Evolutionary conservation across 2,797 vertebrate species (phyloP).

Genomic region (Pygocentrus nattereri): DNA sequence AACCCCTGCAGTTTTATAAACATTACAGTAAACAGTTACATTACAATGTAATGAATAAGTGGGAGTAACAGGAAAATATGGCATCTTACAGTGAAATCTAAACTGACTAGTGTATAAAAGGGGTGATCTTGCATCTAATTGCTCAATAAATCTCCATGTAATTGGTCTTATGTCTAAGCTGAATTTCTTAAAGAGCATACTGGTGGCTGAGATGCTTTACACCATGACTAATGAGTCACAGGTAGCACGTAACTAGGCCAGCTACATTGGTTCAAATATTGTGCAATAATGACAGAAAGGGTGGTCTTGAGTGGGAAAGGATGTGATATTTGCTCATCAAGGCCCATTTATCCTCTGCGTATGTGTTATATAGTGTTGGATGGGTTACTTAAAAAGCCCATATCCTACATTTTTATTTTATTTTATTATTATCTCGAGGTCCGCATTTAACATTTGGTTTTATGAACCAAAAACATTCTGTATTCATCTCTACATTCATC

Average conservation of each 20-base stretch:
- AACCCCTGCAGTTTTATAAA: not conserved
- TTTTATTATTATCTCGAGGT: no score
- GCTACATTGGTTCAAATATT: not conserved
- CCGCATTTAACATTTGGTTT: no score
- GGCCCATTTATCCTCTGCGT: no score
- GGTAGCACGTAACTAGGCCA: not conserved
- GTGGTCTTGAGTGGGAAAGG: no score
- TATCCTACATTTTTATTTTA: no score
- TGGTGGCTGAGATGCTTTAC: not conserved
- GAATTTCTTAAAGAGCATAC: not conserved
- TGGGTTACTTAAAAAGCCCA: no score
- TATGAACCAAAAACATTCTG: no score
- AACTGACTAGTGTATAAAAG: no score
- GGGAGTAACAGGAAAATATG: not conserved
- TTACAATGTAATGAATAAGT: not conserved
- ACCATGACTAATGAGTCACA: not conserved
- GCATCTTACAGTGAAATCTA: not conserved
- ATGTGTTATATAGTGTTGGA: no score
- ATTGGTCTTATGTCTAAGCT: not conserved
- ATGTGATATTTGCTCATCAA: no score
- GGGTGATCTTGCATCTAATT: not conserved
- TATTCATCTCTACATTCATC: no score
- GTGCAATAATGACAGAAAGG: no score
- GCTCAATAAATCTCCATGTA: not conserved
- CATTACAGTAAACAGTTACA: not conserved